A percentile compares a stretch with the other conserved stretches of the same genome.
Evolutionary conservation across 2,888 invertebrate genomes (phyloP).

Genomic region (Heliconius ethilla): DNA sequence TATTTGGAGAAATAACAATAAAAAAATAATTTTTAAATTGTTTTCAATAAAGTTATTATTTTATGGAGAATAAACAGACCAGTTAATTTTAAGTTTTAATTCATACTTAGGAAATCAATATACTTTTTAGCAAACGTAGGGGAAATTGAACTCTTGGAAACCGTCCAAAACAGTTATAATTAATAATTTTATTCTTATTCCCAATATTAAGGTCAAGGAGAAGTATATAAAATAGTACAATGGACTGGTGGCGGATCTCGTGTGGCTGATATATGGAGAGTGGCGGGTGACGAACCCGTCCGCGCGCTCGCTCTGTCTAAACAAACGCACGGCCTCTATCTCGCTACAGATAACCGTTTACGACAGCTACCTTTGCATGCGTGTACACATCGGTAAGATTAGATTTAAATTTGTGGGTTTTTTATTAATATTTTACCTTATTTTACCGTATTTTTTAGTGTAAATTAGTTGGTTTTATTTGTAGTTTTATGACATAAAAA

Average conservation of each 20-base stretch:
- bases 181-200: neutral
- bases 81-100: no score
- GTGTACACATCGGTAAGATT: conserved; percentile 68
- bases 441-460: neutral
- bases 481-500: no score
- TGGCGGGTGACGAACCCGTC: conserved; percentile 81
- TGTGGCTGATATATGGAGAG: conserved; percentile 83
- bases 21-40: no score
- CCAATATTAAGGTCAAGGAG: conserved; percentile 71
- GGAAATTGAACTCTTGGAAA: no score
- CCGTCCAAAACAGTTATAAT: neutral
- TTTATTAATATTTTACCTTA: neutral
- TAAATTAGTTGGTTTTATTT: no score
- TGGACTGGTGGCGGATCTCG: conserved; percentile 81
- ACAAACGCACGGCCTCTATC: conserved; percentile 80
- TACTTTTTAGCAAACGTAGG: no score
- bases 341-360: conserved; percentile 82
- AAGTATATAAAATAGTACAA: conserved; percentile 85
- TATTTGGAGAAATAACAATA: neutral
- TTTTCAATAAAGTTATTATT: no score
- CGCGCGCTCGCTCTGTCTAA: conserved; percentile 82
- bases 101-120: no score
- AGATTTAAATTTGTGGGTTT: neutral
- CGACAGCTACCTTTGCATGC: conserved; percentile 80
- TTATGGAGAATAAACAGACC: no score